phyloP scores from a whole-genome alignment of 2,113 vertebrate species.

The Gobio gobio region DNA sequence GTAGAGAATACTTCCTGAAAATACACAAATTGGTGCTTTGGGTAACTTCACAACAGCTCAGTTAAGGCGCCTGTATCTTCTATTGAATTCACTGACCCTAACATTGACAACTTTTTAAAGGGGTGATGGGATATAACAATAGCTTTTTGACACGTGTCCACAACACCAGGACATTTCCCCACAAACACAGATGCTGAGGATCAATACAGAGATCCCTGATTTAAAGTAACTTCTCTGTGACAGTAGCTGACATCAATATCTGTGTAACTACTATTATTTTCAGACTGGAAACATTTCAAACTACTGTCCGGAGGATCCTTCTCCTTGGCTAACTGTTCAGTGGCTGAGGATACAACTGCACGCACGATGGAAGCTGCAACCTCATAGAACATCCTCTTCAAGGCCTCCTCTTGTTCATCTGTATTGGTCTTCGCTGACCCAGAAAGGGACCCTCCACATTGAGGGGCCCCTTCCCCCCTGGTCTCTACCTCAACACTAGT shows the following conservation, averaged over 20 bases:
- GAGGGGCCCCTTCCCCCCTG: constrained; percentile 54
- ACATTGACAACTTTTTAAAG: background rate
- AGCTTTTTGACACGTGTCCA: constrained; percentile 12
- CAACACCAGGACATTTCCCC: constrained; percentile 10
- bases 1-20: constrained; percentile 1
- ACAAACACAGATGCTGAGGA: background rate
- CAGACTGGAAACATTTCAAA: constrained; percentile 55
- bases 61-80: background rate
- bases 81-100: background rate
- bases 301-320: constrained; percentile 63
- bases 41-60: constrained; percentile 17
- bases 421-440: constrained; percentile 46
- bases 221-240: constrained; percentile 49
- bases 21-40: constrained; percentile 1
- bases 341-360: constrained; percentile 70
- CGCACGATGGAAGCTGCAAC: constrained; percentile 76
- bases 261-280: constrained; percentile 49
- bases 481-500: constrained; percentile 56
- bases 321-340: constrained; percentile 75
- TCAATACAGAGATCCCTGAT: constrained; percentile 22
- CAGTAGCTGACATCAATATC: constrained; percentile 52
- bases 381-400: constrained; percentile 72
- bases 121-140: background rate
- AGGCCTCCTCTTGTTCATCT: constrained; percentile 62
- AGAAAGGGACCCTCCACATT: constrained; percentile 59